These are phyloP conservation scores for Sipha flava DNA, from an alignment of 1,140 invertebrate species.

Conservation along the genomic window DNA sequence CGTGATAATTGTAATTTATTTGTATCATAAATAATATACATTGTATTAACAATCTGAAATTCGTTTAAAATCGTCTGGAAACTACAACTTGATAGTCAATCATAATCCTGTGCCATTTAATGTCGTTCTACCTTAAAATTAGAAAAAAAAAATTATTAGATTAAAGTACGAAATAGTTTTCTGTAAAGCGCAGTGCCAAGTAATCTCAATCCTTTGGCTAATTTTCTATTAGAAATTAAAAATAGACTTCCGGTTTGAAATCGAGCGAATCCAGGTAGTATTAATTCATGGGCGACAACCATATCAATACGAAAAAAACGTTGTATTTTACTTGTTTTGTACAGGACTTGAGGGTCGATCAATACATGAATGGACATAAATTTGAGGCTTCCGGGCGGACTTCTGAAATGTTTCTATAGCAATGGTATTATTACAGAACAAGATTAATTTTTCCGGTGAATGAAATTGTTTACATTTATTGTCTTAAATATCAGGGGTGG, in stretches of 20 bases:
- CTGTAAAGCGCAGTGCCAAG: not conserved
- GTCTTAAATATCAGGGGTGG: too few relatives aligned
- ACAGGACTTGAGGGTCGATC: not conserved
- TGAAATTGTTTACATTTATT: too few relatives aligned
- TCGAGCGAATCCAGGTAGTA: not conserved
- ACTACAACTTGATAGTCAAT: not conserved
- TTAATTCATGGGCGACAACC: not conserved
- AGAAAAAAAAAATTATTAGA: too few relatives aligned
- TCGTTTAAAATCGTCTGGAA: not conserved
- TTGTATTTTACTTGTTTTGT: not conserved
- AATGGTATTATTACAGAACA: too few relatives aligned
- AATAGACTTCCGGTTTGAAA: slow-evolving; percentile 25
- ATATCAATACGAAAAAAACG: not conserved
- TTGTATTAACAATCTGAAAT: too few relatives aligned
- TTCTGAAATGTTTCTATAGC: not conserved
- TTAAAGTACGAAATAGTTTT: not conserved
- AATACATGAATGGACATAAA: not conserved
- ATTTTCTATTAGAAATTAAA: not conserved
- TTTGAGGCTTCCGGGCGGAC: not conserved
- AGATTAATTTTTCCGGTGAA: too few relatives aligned
- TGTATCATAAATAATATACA: too few relatives aligned
- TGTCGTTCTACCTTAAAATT: not conserved
- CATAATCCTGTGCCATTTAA: not conserved
- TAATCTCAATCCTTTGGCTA: not conserved
- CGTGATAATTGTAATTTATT: too few relatives aligned